These are phyloP conservation scores for Miltochrista miniata DNA, from an alignment of 2,888 invertebrate genomes.

Conservation along the genomic window DNA sequence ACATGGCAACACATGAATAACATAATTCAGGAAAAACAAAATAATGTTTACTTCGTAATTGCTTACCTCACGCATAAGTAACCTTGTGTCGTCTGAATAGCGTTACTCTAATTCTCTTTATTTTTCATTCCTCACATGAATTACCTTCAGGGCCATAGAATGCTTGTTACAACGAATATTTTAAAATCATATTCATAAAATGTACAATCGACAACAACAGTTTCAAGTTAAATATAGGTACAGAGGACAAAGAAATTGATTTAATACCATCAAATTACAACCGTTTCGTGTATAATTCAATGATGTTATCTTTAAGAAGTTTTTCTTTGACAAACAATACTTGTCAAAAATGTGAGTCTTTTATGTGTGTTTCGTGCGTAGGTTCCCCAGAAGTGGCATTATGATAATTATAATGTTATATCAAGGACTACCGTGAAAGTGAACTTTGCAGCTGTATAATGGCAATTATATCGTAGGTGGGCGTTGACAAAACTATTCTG, in stretches of 20 bases:
- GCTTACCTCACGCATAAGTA: too few relatives aligned
- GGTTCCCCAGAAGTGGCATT: not conserved
- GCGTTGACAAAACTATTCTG: not conserved
- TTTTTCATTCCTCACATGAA: too few relatives aligned
- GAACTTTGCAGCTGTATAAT: not conserved
- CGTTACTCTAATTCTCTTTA: too few relatives aligned
- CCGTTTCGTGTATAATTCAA: constrained; percentile 1
- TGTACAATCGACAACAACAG: not conserved
- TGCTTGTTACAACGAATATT: not conserved
- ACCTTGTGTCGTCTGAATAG: too few relatives aligned
- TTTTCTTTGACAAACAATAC: not conserved
- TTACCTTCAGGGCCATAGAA: not conserved
- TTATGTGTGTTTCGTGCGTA: not conserved
- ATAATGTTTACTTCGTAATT: too few relatives aligned
- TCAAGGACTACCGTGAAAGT: not conserved
- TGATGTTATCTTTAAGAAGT: not conserved
- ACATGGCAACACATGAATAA: too few relatives aligned
- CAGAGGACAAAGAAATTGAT: not conserved
- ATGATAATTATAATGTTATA: not conserved
- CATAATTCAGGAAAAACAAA: too few relatives aligned
- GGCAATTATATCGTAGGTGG: not conserved
- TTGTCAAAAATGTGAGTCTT: not conserved
- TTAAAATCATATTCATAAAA: not conserved
- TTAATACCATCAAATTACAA: constrained; percentile 1
- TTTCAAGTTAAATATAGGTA: not conserved